Evolutionary conservation across 2,888 invertebrate species (phyloP).

Genomic region (Drosophila sordidapex): DNA sequence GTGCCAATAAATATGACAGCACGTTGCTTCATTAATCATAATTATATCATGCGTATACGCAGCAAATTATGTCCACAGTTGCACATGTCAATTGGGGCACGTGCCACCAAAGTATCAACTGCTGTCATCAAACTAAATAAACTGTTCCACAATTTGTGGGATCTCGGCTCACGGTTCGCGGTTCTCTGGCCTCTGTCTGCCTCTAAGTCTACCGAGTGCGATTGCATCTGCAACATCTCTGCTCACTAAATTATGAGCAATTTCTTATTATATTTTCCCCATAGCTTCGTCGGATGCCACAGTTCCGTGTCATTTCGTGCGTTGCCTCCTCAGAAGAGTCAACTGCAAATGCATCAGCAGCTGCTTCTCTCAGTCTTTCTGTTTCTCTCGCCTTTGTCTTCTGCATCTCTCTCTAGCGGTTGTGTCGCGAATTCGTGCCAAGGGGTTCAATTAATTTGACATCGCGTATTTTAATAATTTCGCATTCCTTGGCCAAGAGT

Average conservation of each 20-base stretch:
- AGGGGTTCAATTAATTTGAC: slow-evolving; percentile 73
- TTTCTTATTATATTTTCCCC: slow-evolving; percentile 26
- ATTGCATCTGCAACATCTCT: slow-evolving; percentile 38
- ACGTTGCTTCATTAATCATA: slow-evolving; percentile 23
- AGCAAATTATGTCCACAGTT: slow-evolving; percentile 13
- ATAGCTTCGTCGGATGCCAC: slow-evolving; percentile 13
- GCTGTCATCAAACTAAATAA: slow-evolving; percentile 39
- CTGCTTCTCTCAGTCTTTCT: slow-evolving; percentile 12
- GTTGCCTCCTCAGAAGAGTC: slow-evolving; percentile 55
- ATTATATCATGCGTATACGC: slow-evolving; percentile 1
- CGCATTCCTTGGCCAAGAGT: slow-evolving; percentile 36
- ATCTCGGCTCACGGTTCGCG: slow-evolving; percentile 1
- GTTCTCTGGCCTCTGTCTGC: slow-evolving; percentile 3
- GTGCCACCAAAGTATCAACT: slow-evolving; percentile 46
- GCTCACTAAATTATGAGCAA: slow-evolving; percentile 43
- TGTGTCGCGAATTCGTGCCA: slow-evolving; percentile 47
- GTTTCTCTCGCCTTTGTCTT: slow-evolving; percentile 9
- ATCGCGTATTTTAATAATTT: slow-evolving; percentile 61
- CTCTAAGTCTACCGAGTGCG: slow-evolving; percentile 21
- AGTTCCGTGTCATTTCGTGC: slow-evolving; percentile 34
- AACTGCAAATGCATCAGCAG: slow-evolving; percentile 44
- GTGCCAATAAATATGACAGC: not conserved
- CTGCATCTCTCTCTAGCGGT: not conserved
- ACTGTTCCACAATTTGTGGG: slow-evolving; percentile 16
- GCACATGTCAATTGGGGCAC: slow-evolving; percentile 44